phyloP scores from a whole-genome alignment of 2,888 invertebrate species.

The Harpagoxenus sublaevis region DNA sequence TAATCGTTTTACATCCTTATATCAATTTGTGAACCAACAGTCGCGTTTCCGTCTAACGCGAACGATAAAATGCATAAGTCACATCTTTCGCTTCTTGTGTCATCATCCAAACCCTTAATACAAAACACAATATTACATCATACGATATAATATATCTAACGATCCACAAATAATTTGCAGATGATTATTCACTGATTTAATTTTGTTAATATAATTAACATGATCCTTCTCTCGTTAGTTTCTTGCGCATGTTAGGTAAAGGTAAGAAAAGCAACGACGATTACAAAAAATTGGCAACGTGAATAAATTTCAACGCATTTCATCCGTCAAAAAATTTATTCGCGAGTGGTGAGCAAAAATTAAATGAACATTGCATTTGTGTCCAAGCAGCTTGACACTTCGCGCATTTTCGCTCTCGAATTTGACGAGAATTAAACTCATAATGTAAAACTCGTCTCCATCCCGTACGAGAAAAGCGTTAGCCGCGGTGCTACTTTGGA shows the following conservation, averaged over 20 bases:
- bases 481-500: slow-evolving; percentile 23
- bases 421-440: slow-evolving; percentile 13
- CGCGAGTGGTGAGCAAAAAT: not conserved
- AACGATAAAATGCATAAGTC: not conserved
- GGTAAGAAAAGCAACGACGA: not conserved
- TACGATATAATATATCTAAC: not conserved
- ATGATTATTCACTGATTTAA: not conserved
- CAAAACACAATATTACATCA: not conserved
- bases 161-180: not conserved
- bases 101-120: not conserved
- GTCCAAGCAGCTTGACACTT: slow-evolving; percentile 20
- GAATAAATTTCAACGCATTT: not conserved
- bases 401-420: slow-evolving; percentile 20
- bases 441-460: slow-evolving; percentile 20
- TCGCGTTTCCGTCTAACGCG: not conserved
- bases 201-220: not conserved
- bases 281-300: not conserved
- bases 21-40: not conserved
- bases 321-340: not conserved
- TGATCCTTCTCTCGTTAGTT: not conserved
- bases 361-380: not conserved
- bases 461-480: slow-evolving; percentile 14
- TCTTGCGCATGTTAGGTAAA: not conserved
- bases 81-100: not conserved
- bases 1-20: slow-evolving; percentile 10